phyloP scores from a whole-genome alignment of 2,888 invertebrate species.

The Lampropteryx suffumata region DNA sequence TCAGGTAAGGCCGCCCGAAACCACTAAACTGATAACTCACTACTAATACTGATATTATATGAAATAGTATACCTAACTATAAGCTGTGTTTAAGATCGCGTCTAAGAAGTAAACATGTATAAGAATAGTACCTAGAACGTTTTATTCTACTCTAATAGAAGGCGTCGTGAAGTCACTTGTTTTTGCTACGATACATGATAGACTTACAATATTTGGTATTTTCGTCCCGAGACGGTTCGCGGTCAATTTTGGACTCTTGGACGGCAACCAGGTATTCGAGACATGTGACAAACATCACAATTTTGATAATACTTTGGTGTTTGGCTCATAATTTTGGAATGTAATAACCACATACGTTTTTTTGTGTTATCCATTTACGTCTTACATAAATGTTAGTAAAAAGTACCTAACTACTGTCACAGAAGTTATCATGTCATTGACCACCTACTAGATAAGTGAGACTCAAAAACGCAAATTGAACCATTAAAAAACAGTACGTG shows the following conservation, averaged over 20 bases:
- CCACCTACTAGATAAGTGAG: not conserved
- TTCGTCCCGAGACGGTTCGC: slow-evolving; percentile 9
- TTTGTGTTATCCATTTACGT: not conserved
- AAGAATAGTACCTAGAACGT: slow-evolving; percentile 36
- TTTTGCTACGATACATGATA: slow-evolving; percentile 35
- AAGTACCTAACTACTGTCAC: too few relatives aligned
- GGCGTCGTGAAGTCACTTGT: slow-evolving; percentile 53
- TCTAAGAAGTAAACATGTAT: slow-evolving; percentile 35
- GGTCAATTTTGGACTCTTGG: slow-evolving; percentile 20
- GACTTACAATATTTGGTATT: slow-evolving; percentile 16
- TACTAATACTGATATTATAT: slow-evolving; percentile 30
- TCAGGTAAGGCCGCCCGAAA: slow-evolving; percentile 20
- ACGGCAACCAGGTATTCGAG: slow-evolving; percentile 20
- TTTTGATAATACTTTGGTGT: slow-evolving; percentile 18
- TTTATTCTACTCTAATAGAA: slow-evolving; percentile 38
- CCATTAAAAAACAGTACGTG: too few relatives aligned
- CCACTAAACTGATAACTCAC: slow-evolving; percentile 17
- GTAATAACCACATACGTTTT: not conserved
- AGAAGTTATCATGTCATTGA: too few relatives aligned
- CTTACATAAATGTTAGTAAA: not conserved
- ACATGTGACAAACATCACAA: slow-evolving; percentile 6
- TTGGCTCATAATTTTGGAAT: slow-evolving; percentile 16
- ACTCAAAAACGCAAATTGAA: not conserved
- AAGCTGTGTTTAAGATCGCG: slow-evolving; percentile 20
- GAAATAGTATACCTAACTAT: slow-evolving; percentile 6